Percentiles rank a stretch among this genome's conserved stretches.
phyloP scores from a whole-genome alignment of 2,113 vertebrate species.

The Pelecanoides urinatrix region DNA sequence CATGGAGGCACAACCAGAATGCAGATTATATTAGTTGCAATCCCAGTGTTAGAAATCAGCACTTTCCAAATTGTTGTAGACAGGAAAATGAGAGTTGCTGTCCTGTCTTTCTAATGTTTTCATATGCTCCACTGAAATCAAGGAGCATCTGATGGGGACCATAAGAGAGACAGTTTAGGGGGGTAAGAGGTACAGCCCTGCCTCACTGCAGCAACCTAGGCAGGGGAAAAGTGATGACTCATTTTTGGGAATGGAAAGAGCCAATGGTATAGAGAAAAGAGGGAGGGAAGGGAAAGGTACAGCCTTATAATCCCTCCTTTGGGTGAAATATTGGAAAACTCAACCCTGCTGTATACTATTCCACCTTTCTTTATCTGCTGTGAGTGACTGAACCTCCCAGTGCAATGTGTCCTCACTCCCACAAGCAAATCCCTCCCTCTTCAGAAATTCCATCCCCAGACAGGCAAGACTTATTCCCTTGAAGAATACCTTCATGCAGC shows the following conservation, averaged over 20 bases:
- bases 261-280: background rate
- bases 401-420: background rate
- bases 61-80: background rate
- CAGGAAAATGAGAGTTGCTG: background rate
- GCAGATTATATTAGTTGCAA: background rate
- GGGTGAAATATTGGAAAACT: background rate
- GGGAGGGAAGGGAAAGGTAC: background rate
- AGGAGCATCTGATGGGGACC: background rate
- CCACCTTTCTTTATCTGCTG: background rate
- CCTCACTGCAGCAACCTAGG: background rate
- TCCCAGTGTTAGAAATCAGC: background rate
- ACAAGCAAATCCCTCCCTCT: background rate
- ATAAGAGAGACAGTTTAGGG: background rate
- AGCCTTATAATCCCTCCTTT: background rate
- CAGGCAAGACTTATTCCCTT: background rate
- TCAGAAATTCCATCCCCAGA: background rate
- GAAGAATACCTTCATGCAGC: background rate
- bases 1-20: rapidly evolving
- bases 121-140: background rate
- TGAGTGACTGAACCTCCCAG: background rate
- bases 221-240: background rate
- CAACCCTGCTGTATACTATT: background rate
- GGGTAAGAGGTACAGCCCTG: background rate
- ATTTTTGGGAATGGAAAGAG: background rate
- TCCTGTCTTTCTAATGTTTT: background rate